Base-by-base conservation (phyloP, 1,140 invertebrate genomes). In the Chironomus tepperi region DNA sequence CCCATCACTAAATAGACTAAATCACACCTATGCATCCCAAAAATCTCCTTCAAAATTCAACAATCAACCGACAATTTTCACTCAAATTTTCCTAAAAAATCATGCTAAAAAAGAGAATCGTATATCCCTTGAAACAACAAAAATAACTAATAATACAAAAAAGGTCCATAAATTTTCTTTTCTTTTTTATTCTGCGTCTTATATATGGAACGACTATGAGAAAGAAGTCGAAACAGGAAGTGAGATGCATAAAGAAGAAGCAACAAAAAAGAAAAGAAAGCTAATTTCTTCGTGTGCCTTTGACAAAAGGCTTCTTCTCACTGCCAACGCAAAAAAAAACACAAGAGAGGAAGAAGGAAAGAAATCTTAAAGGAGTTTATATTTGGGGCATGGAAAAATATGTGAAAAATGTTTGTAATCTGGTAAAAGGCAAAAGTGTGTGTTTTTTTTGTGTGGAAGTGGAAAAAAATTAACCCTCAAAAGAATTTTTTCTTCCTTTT, bases 361-460 rank as follows among this genome's bases (percentile, higher is more conserved):
- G 65, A 18, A 70, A 19, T 19, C 65, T 70, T 70, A 21, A 70
- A 21, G 18, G 19, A 21, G 16, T 70, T 70, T 70, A 70, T 70
- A 70, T 19, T 18, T 70, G 65, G 65, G 19, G 65, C 19, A 21
- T 19, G 65, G 19, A 21, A 70, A 70, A 70, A 70, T 70, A 70
- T 70, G 65, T 70, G 65, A 70, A 70, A 70, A 70, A 70, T 70
- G 65, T 70, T 18, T 70, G 65, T 70, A 70, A 70, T 70, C 16
- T 21, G 16, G 16, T 18, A 70, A 70, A 21, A 70, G 19, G 65
- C 65, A 70, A 70, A 70, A 18, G 65, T 18, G 18, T 21, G 65
- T 19, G 19, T 70, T 10, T 70, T 15, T 70, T n/a, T n/a, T n/a
- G n/a, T 15, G 65, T 70, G 16, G 19, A 70, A 70, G 65, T 70